Evolutionary conservation across 2,888 invertebrate genomes (phyloP).

Genomic region (Buathra laborator): DNA sequence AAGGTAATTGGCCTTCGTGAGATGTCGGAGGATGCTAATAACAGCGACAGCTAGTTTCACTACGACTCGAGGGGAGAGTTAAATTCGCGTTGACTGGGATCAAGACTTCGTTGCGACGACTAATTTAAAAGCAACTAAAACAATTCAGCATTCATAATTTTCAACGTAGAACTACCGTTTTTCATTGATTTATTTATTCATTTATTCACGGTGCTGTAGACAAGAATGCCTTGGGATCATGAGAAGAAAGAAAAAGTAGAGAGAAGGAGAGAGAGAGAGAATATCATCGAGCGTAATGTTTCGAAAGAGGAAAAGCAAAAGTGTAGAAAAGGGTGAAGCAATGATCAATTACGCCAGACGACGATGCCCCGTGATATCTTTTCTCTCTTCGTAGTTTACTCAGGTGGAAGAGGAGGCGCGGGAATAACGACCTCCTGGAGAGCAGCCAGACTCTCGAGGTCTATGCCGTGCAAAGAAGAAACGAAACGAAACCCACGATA

Average conservation of each 20-base stretch:
- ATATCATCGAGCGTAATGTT: not conserved
- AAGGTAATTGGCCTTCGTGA: slow-evolving; percentile 56
- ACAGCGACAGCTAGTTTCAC: slow-evolving; percentile 36
- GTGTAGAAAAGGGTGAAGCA: slow-evolving; percentile 50
- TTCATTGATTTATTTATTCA: slow-evolving; percentile 3
- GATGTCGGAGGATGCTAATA: slow-evolving; percentile 52
- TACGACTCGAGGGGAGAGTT: slow-evolving; percentile 12
- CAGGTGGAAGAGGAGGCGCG: slow-evolving; percentile 54
- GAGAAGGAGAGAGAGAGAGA: not conserved
- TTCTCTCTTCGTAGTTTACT: slow-evolving; percentile 48
- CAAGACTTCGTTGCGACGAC: not conserved
- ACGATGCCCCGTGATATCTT: slow-evolving; percentile 48
- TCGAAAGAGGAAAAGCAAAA: slow-evolving; percentile 26
- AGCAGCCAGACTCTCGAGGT: slow-evolving; percentile 63
- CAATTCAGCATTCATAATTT: slow-evolving; percentile 1
- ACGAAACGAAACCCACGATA: slow-evolving; percentile 58
- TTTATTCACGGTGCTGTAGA: not conserved
- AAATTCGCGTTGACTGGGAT: slow-evolving; percentile 13
- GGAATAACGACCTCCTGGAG: slow-evolving; percentile 70
- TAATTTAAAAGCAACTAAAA: slow-evolving; percentile 13
- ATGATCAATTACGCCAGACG: slow-evolving; percentile 69
- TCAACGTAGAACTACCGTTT: not conserved
- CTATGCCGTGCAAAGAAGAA: slow-evolving; percentile 59
- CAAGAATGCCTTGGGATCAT: not conserved
- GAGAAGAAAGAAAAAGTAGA: not conserved